Evolutionary conservation across 2,888 invertebrate genomes (phyloP), one percentile per base, ranked within the genome.

Genomic region (Odontomyia ornata): DNA sequence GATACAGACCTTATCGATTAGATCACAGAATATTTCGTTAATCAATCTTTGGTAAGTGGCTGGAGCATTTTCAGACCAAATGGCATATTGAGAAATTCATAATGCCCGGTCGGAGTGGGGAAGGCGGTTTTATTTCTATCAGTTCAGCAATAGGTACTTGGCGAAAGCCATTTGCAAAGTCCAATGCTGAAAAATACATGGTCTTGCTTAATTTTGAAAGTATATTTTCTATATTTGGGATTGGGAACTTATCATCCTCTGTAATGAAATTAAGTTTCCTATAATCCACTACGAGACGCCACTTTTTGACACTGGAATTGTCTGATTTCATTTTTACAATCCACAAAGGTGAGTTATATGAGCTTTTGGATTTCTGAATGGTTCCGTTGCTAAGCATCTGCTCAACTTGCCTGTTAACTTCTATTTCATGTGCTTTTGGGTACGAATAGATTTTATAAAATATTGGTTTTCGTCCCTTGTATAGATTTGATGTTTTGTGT

Each of bases 1-100:
- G 9, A 84, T 78, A 64, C 83, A 84, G 79, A 82, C 80, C 3
- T 80, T 76, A 0, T 83, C 83, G 80, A 82, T 82, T n/a, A 71
- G n/a, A 25, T n/a, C 25, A 9, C 72, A 56, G 5, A 56, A 18
- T 7, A 56, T 18, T 11, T 30, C 62, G 57, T 77, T 78, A 72
- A 79, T 77, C 13, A 79, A 57, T 21, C 77, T 5, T 23, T 79
- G 79, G 30, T 77, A 79, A 1, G 75, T 76, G 4, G 78, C 77
- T 9, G 78, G 73, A 0, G 78, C 78, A 43, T 76, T 78, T 56
- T 56, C 18, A 56, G 56, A 0, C 56, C 56, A 56, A 56, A 56
- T 18, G 56, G 56, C 56, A 56, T 56, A 15, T 18, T 56, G 13
- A 56, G 9, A 18, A 15, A 56, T 18, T 56, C n/a, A 56, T 56